phyloP scores from a whole-genome alignment of 2,113 vertebrate species.

The Platycercus adscitus region DNA sequence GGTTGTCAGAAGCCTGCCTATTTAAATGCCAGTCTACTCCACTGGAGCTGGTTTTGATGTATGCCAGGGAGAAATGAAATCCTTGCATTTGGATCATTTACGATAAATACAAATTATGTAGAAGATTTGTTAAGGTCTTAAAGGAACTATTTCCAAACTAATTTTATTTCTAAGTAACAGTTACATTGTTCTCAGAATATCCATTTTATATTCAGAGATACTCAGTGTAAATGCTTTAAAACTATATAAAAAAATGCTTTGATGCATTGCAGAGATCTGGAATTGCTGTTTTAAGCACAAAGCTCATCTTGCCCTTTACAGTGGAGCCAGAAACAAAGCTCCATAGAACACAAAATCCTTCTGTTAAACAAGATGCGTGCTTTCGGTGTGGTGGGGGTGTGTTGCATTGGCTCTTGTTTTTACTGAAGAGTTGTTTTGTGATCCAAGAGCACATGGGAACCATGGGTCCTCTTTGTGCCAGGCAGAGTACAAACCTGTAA shows the following conservation, averaged over 20 bases:
- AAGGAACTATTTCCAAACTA: background rate
- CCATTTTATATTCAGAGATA: background rate
- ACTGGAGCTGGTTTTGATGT: background rate
- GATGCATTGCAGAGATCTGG: background rate
- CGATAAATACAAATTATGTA: background rate
- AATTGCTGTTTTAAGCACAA: background rate
- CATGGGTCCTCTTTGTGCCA: fast-evolving
- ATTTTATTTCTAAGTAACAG: background rate
- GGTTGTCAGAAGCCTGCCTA: background rate
- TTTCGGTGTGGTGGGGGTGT: background rate
- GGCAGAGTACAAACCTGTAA: background rate
- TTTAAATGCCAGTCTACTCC: background rate
- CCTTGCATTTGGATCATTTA: background rate
- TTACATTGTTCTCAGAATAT: background rate
- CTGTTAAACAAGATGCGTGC: background rate
- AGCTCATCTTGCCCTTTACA: background rate
- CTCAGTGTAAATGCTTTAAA: background rate
- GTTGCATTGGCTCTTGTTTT: background rate
- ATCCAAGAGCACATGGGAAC: background rate
- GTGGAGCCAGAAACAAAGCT: background rate
- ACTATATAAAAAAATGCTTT: background rate
- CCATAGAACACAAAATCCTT: background rate
- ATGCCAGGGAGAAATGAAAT: background rate
- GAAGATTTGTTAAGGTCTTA: background rate
- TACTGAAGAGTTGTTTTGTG: background rate